Percentiles rank a stretch among this genome's conserved stretches.
phyloP scores from a whole-genome alignment of 2,113 vertebrate genomes.

The Axis porcinus region DNA sequence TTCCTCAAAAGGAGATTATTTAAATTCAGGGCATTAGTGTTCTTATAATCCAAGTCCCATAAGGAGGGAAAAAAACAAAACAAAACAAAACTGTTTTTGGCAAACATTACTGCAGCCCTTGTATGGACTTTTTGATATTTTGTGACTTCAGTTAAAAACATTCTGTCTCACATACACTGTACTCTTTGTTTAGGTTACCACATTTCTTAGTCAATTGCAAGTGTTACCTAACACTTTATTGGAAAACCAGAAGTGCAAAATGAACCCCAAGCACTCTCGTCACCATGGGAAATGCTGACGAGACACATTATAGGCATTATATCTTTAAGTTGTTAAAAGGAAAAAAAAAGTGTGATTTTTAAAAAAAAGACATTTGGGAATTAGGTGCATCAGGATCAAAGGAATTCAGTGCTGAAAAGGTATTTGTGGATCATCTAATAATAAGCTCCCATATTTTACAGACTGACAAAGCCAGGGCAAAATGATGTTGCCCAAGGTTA shows the following conservation, averaged over 20 bases:
- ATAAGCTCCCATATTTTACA: neutral
- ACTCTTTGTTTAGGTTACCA: conserved; percentile 62
- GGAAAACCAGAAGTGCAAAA: conserved; percentile 69
- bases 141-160: neutral
- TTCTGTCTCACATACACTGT: neutral
- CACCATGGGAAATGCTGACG: conserved; percentile 62
- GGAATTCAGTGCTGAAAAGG: conserved; percentile 6
- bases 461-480: neutral
- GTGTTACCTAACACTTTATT: conserved; percentile 64
- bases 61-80: neutral
- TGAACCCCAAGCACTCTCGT: conserved; percentile 56
- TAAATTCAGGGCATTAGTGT: neutral
- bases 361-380: conserved; percentile 48
- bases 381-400: conserved; percentile 33
- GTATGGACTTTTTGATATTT: neutral
- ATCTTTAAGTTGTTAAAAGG: conserved; percentile 63
- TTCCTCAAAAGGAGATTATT: neutral
- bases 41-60: neutral
- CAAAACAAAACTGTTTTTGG: neutral
- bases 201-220: conserved; percentile 62
- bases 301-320: conserved; percentile 53
- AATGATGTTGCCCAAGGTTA: neutral
- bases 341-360: conserved; percentile 45
- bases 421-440: neutral
- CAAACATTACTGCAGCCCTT: neutral